These are phyloP conservation scores for Silurus asotus DNA, from an alignment of 2,113 vertebrate species.

Conservation along the genomic window DNA sequence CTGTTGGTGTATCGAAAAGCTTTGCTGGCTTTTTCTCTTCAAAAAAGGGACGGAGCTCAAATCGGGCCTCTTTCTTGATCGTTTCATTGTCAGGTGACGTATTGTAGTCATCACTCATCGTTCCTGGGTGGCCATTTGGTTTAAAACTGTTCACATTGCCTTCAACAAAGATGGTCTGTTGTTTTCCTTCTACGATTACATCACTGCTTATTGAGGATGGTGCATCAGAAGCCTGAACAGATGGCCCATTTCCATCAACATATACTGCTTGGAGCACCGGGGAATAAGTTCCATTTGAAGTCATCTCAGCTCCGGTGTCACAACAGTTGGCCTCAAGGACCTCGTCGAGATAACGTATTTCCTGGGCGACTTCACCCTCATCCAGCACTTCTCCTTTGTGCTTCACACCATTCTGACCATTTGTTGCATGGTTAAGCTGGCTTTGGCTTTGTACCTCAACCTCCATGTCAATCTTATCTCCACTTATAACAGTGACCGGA, in stretches of 20 bases:
- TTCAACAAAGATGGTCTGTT: conserved; percentile 63
- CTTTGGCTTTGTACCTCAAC: conserved; percentile 79
- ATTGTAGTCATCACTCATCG: conserved; percentile 68
- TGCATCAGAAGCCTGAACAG: conserved; percentile 62
- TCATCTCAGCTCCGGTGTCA: conserved; percentile 76
- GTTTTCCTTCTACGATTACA: conserved; percentile 60
- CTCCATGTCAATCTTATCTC: conserved; percentile 83
- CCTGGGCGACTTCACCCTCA: conserved; percentile 82
- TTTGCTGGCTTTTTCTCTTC: conserved; percentile 92
- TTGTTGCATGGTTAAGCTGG: conserved; percentile 66
- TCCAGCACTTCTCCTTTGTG: conserved; percentile 80
- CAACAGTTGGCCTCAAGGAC: conserved; percentile 89
- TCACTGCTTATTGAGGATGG: conserved; percentile 60
- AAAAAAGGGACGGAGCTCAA: conserved; percentile 91
- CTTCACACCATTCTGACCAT: conserved; percentile 75
- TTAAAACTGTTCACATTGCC: conserved; percentile 62
- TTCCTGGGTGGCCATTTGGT: conserved; percentile 71
- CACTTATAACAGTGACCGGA: conserved; percentile 74
- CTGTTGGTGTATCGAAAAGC: conserved; percentile 81
- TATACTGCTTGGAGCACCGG: conserved; percentile 67
- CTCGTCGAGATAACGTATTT: conserved; percentile 93
- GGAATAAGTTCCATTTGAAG: conserved; percentile 82
- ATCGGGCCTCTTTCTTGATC: conserved; percentile 84
- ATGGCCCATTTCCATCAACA: conserved; percentile 66
- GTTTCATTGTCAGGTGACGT: conserved; percentile 75